phyloP scores from a whole-genome alignment of 2,797 vertebrate species.

The Cyclopterus lumpus region DNA sequence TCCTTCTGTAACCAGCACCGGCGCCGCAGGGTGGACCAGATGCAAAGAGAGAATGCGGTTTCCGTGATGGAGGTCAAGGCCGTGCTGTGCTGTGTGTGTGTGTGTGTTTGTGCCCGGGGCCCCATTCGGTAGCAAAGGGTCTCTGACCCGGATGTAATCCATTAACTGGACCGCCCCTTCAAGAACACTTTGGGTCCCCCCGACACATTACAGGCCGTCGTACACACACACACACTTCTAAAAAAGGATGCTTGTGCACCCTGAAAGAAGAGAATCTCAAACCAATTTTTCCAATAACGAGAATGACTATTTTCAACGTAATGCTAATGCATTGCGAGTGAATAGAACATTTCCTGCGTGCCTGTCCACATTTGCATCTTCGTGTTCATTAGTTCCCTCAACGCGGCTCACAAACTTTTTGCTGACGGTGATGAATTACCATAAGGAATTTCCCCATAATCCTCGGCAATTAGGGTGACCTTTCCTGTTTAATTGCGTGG shows the following conservation, averaged over 20 bases:
- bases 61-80: slow-evolving; percentile 14
- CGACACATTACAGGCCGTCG: slow-evolving; percentile 13
- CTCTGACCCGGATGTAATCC: slow-evolving; percentile 28
- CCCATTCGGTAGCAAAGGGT: slow-evolving; percentile 24
- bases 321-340: slow-evolving; percentile 17
- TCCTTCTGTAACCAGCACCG: slow-evolving; percentile 23
- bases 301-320: slow-evolving; percentile 33
- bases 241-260: neutral
- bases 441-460: slow-evolving; percentile 59
- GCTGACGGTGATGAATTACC: slow-evolving; percentile 74
- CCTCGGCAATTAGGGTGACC: slow-evolving; percentile 73
- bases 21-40: slow-evolving; percentile 41
- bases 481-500: slow-evolving; percentile 68
- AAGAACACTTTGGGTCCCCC: slow-evolving; percentile 21
- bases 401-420: slow-evolving; percentile 46
- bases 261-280: neutral
- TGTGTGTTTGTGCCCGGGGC: slow-evolving; percentile 29
- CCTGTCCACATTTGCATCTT: slow-evolving; percentile 43
- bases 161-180: neutral
- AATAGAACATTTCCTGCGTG: slow-evolving; percentile 24
- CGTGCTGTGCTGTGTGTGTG: slow-evolving; percentile 13
- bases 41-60: slow-evolving; percentile 22
- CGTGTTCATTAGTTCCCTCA: slow-evolving; percentile 53
- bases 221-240: neutral
- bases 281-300: neutral